Evolutionary conservation across 2,797 vertebrate species (phyloP), one percentile per base, ranked within the genome.

Genomic region (Crossoptilon crossoptilon): DNA sequence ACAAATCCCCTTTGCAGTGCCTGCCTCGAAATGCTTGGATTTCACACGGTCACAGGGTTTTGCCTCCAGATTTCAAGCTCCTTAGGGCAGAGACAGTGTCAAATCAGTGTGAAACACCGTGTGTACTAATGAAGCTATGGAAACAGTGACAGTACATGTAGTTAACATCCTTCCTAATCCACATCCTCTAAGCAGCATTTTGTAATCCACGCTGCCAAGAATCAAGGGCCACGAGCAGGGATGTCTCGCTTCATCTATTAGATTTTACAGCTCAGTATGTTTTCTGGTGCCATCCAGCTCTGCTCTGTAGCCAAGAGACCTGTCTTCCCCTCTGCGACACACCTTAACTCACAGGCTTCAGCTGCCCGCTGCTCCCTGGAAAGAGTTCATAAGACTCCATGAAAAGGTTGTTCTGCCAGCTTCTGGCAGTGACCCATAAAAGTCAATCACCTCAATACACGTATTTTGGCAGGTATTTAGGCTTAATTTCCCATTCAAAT

Each of bases 11-110:
- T 91, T 66, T 82, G 67, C 63, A 68, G 77, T 93, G 53, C 22
- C 53, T 58, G 55, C 60, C 74, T 68, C 55, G 74, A 71, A 88
- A 87, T 22, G 41, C 81, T 91, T 77, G 37, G 68, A 55, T 93
- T 91, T 92, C 91, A 88, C 71, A 87, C 33, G 80, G 90, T 88
- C 91, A 79, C 15, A 3, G 77, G 80, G 93, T 73, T 82, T 60
- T 92, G 80, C 90, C 94, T 94, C 90, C 39, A 64, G 60, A 60
- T 90, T 93, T 90, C 58, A 24, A 70, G 73, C 43, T 91, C 48
- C 93, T 87, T 9, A 12, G 88, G 80, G 83, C 84, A 93, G 80
- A 86, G 68, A 68, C 77, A 88, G 90, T 58, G 88, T 82, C 91
- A 94, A 64, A 88, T 70, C 77, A 73, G 77, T 1, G 39, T 9